These are phyloP conservation scores for Melanerpes aurifrons DNA, from an alignment of 2,113 vertebrate genomes.

Conservation along the genomic window DNA sequence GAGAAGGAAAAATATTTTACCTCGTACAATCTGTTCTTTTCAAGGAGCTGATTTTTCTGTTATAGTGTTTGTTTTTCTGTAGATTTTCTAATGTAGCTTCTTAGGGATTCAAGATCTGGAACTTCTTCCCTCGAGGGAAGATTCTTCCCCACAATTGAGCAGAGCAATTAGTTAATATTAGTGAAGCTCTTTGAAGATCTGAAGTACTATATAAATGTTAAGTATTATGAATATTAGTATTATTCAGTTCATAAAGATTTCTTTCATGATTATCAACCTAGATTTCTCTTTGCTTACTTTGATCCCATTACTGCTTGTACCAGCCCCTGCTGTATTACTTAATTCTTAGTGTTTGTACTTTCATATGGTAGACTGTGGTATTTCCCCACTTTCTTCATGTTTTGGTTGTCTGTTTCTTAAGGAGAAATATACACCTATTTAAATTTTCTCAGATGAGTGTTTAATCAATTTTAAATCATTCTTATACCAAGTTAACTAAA, in stretches of 20 bases:
- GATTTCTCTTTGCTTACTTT: slow-evolving; percentile 36
- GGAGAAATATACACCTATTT: slow-evolving; percentile 5
- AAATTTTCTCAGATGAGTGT: slow-evolving; percentile 2
- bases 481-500: background rate
- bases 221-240: slow-evolving; percentile 45
- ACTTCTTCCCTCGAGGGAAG: slow-evolving; percentile 29
- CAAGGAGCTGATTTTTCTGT: slow-evolving; percentile 26
- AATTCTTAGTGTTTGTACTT: background rate
- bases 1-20: background rate
- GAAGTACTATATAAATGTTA: slow-evolving; percentile 61
- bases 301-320: slow-evolving; percentile 7
- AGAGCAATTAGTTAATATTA: slow-evolving; percentile 68
- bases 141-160: slow-evolving; percentile 18
- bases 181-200: slow-evolving; percentile 46
- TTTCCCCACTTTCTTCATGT: background rate
- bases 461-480: slow-evolving; percentile 30
- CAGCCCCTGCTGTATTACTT: background rate
- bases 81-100: slow-evolving; percentile 36
- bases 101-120: slow-evolving; percentile 39
- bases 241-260: slow-evolving; percentile 45
- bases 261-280: slow-evolving; percentile 47
- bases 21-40: slow-evolving; percentile 9
- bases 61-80: slow-evolving; percentile 40
- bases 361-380: background rate
- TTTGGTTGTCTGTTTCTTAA: background rate